These are phyloP conservation scores for Craterocephalus amniculus DNA, from an alignment of 2,797 vertebrate species.

Conservation along the genomic window DNA sequence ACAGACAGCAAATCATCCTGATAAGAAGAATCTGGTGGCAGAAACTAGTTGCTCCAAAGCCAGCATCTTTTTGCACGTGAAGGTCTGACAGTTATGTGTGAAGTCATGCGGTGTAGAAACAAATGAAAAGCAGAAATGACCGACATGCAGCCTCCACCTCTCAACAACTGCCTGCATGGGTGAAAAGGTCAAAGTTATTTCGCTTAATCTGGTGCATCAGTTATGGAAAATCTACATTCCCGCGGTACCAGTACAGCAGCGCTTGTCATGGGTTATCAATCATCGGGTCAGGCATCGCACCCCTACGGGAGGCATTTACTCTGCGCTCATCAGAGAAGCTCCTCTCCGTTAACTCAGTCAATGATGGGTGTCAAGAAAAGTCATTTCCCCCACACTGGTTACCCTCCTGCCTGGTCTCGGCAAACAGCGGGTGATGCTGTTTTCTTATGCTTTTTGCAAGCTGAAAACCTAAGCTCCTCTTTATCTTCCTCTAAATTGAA, in stretches of 20 bases:
- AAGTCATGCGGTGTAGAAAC: neutral
- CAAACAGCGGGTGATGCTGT: slow-evolving; percentile 59
- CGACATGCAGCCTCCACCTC: neutral
- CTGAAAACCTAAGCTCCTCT: slow-evolving; percentile 31
- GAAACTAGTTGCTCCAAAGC: neutral
- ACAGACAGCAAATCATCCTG: neutral
- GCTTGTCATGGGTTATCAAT: slow-evolving; percentile 73
- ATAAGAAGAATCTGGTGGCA: neutral
- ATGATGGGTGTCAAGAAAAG: slow-evolving; percentile 76
- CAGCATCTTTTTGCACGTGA: neutral
- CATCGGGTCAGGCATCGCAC: slow-evolving; percentile 53
- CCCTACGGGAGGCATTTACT: slow-evolving; percentile 70
- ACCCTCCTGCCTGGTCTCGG: slow-evolving; percentile 36
- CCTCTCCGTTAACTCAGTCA: slow-evolving; percentile 77
- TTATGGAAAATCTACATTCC: slow-evolving; percentile 64
- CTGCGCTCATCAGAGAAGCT: slow-evolving; percentile 69
- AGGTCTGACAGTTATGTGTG: neutral
- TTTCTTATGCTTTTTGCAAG: slow-evolving; percentile 27
- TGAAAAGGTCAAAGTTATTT: slow-evolving; percentile 67
- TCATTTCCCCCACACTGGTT: slow-evolving; percentile 71
- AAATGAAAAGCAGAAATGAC: neutral
- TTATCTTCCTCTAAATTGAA: slow-evolving; percentile 31
- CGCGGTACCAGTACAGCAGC: slow-evolving; percentile 41
- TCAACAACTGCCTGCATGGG: slow-evolving; percentile 28
- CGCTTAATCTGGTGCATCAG: slow-evolving; percentile 73